Conservation (phyloP, 2,113 vertebrate species). For the Trichechus manatus region DNA sequence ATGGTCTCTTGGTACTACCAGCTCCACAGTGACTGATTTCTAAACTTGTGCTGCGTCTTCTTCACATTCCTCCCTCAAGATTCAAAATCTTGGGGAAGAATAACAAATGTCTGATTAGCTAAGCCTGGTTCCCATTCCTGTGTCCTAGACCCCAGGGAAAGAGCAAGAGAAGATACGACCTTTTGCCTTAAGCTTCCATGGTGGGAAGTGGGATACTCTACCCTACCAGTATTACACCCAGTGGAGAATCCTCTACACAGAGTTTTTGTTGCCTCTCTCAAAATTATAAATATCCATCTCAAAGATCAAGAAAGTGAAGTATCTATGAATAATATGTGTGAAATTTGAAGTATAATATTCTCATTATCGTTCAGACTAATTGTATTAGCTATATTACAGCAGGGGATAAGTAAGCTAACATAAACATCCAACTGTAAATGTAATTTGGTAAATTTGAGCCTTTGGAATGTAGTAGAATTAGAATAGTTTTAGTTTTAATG, state of each 20-base stretch:
- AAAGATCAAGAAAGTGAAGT: not conserved
- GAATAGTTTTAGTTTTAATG: conserved; percentile 9
- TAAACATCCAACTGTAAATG: not conserved
- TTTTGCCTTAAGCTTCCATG: not conserved
- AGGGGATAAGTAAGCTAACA: not conserved
- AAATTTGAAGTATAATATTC: not conserved
- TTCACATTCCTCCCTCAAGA: not conserved
- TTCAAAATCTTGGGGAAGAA: not conserved
- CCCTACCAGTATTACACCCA: not conserved
- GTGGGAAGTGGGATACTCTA: not conserved
- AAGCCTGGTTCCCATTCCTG: not conserved
- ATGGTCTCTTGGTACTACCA: not conserved
- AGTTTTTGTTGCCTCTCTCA: not conserved
- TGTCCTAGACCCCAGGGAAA: not conserved
- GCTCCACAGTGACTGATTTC: not conserved
- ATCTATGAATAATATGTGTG: not conserved
- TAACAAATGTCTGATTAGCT: too few species aligned
- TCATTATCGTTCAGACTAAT: not conserved
- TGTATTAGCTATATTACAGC: not conserved
- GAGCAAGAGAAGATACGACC: not conserved
- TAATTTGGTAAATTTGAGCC: not conserved
- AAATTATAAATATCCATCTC: not conserved
- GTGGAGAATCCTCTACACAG: not conserved
- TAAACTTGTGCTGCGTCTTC: not conserved
- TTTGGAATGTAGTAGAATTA: not conserved